phyloP scores from a whole-genome alignment of 2,797 vertebrate genomes.

The Malacoctenus gilli region DNA sequence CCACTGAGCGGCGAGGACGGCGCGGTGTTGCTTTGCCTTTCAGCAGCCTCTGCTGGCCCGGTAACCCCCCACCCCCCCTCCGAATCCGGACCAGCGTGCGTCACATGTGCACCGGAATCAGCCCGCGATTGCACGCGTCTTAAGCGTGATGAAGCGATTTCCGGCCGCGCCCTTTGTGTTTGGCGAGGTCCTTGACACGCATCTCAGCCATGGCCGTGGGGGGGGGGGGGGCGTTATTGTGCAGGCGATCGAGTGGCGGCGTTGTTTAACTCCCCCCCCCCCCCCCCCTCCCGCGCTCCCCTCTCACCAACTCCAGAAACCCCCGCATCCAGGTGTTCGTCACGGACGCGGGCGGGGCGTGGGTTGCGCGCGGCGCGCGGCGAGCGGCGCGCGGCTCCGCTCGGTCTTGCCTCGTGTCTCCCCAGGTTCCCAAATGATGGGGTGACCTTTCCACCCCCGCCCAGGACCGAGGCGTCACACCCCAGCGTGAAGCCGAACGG shows the following conservation, averaged over 20 bases:
- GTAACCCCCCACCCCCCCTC: too few relatives aligned
- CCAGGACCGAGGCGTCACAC: conserved; percentile 64
- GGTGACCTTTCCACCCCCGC: conserved; percentile 74
- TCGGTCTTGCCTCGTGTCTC: conserved; percentile 54
- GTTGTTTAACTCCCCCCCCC: conserved; percentile 30
- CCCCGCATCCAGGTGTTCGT: too few relatives aligned
- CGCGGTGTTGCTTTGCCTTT: conserved; percentile 8
- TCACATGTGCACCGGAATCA: conserved; percentile 32
- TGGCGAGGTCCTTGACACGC: conserved; percentile 42
- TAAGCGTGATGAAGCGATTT: conserved; percentile 16
- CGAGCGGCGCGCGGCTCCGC: conserved; percentile 37
- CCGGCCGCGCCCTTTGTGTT: conserved; percentile 14
- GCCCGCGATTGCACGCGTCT: conserved; percentile 17
- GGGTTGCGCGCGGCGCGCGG: conserved; percentile 35
- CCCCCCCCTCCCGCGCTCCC: conserved; percentile 3
- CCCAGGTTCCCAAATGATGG: conserved; percentile 63
- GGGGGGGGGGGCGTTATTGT: conserved; percentile 8
- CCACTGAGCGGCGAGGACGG: too few relatives aligned
- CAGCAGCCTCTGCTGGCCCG: not conserved
- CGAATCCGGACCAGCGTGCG: too few relatives aligned
- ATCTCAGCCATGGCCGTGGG: conserved; percentile 8
- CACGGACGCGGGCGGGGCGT: not conserved
- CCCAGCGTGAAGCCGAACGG: conserved; percentile 61
- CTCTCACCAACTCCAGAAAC: too few relatives aligned
- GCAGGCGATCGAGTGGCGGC: conserved; percentile 19